These are phyloP conservation scores for Resseliella maxima DNA, from an alignment of 2,888 invertebrate genomes.

Conservation along the genomic window DNA sequence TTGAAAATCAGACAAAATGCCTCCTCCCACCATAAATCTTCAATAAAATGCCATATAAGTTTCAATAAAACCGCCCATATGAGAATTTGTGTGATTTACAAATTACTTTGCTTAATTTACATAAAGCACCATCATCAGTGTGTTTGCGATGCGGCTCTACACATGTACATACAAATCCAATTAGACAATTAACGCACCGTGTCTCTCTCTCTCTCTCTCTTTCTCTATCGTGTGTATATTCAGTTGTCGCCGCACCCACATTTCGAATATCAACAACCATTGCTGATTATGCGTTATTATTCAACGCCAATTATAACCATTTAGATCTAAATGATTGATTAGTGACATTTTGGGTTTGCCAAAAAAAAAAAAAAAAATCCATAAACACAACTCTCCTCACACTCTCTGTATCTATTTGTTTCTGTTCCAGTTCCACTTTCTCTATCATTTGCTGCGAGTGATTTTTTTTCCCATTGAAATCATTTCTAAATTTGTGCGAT, in stretches of 20 bases:
- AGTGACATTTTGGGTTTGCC: slow-evolving; percentile 51
- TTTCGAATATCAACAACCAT: not conserved
- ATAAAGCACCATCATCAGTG: slow-evolving; percentile 40
- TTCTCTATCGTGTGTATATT: not conserved
- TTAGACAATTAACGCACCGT: slow-evolving; percentile 29
- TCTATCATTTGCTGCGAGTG: not conserved
- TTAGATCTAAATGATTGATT: slow-evolving; percentile 15
- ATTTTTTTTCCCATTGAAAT: not conserved
- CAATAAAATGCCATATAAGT: slow-evolving; percentile 1
- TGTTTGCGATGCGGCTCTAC: not conserved
- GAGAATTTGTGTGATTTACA: slow-evolving; percentile 51
- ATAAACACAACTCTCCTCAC: not conserved
- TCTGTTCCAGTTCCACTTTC: too few relatives aligned
- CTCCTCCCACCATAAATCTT: slow-evolving; percentile 23
- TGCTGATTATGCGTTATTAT: not conserved
- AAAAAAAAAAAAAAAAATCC: not conserved
- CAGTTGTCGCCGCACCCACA: slow-evolving; percentile 11
- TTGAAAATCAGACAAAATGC: slow-evolving; percentile 13
- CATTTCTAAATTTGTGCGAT: not conserved
- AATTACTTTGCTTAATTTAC: slow-evolving; percentile 28
- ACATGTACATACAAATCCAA: slow-evolving; percentile 32
- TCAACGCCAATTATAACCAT: slow-evolving; percentile 36
- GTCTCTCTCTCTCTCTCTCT: too few relatives aligned
- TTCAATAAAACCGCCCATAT: slow-evolving; percentile 52
- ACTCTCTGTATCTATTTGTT: too few relatives aligned